Conservation (phyloP, 2,113 vertebrate species). For the Etheostoma cragini region DNA sequence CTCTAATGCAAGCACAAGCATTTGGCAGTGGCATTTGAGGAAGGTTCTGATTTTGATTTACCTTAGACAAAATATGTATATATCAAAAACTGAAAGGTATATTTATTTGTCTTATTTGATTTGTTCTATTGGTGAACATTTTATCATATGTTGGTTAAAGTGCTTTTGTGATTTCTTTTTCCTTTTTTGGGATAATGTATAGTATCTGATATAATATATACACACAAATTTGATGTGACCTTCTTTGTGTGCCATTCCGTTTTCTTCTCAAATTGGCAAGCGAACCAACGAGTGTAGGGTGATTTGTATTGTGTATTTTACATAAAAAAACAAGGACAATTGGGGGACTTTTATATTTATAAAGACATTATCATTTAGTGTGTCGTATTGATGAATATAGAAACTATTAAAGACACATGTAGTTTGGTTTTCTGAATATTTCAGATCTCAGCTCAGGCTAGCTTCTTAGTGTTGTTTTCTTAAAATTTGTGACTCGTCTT, state of each 20-base stretch:
- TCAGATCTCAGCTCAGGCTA: constrained; percentile 90
- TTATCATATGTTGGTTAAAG: constrained; percentile 79
- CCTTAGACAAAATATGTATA: constrained; percentile 83
- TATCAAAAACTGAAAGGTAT: constrained; percentile 76
- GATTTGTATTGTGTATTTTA: constrained; percentile 89
- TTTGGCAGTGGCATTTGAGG: constrained; percentile 80
- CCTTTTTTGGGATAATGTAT: constrained; percentile 80
- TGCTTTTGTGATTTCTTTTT: constrained; percentile 80
- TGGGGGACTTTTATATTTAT: constrained; percentile 89
- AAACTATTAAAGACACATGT: constrained; percentile 88
- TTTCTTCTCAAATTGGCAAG: constrained; percentile 83
- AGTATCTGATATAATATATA: constrained; percentile 86
- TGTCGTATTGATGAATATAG: constrained; percentile 86
- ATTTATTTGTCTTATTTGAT: constrained; percentile 85
- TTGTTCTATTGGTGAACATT: constrained; percentile 78
- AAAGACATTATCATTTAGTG: constrained; percentile 87
- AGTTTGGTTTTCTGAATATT: constrained; percentile 91
- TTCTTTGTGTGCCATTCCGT: constrained; percentile 80
- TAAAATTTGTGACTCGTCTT: constrained; percentile 88
- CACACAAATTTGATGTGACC: constrained; percentile 78
- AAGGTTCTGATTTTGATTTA: constrained; percentile 60
- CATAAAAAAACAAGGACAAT: constrained; percentile 83
- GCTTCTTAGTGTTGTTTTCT: constrained; percentile 90
- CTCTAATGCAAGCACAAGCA: constrained; percentile 87
- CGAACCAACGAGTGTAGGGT: constrained; percentile 83